Percentiles rank a stretch among this genome's conserved stretches.
phyloP scores from a whole-genome alignment of 2,797 vertebrate species.

The Saxicola maurus region DNA sequence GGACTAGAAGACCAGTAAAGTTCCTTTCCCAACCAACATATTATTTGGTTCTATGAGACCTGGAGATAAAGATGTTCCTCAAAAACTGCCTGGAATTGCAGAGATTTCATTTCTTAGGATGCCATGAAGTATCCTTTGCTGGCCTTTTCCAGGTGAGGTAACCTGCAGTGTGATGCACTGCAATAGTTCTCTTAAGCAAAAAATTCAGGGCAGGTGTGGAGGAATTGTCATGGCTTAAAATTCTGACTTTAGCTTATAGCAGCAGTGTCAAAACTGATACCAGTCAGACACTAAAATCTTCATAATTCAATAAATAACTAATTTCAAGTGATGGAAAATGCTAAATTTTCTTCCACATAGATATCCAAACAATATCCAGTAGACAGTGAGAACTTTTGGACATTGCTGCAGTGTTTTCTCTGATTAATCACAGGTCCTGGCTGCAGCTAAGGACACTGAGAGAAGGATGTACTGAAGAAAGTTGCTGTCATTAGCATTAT shows the following conservation, averaged over 20 bases:
- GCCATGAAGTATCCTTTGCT: not conserved
- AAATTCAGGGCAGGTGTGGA: not conserved
- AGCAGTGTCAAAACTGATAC: not conserved
- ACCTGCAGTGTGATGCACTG: not conserved
- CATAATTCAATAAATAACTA: not conserved
- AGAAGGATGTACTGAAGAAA: not conserved
- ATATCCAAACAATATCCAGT: not conserved
- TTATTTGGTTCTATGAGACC: not conserved
- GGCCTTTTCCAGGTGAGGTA: not conserved
- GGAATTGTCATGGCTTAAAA: not conserved
- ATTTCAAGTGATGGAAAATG: not conserved
- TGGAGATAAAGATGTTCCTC: not conserved
- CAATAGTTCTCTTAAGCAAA: not conserved
- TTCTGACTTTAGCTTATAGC: not conserved
- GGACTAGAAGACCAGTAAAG: not conserved
- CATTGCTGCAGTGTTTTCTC: not conserved
- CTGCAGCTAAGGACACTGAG: not conserved
- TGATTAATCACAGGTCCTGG: not conserved
- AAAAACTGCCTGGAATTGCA: not conserved
- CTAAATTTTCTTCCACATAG: not conserved
- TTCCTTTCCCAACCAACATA: not conserved
- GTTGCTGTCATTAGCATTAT: not conserved
- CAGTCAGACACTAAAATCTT: not conserved
- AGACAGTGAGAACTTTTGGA: not conserved
- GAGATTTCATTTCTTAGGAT: not conserved